These are phyloP conservation scores for Xestia sexstrigata DNA, from an alignment of 2,888 invertebrate genomes.

Conservation along the genomic window DNA sequence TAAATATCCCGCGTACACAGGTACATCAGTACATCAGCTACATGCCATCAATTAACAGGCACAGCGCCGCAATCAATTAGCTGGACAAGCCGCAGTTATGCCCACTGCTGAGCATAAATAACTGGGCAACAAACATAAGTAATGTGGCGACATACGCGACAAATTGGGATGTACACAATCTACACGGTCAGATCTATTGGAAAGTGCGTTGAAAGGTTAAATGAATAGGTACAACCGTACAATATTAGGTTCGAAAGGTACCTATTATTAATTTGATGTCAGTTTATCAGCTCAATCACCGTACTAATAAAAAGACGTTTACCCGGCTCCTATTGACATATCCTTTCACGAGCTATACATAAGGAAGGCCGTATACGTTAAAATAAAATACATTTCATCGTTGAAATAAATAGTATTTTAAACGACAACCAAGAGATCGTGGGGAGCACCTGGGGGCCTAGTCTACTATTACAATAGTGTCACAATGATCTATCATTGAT, in stretches of 20 bases:
- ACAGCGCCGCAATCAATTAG: constrained; percentile 42
- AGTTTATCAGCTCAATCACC: background rate
- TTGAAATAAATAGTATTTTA: background rate
- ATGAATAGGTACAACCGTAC: background rate
- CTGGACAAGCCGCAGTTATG: constrained; percentile 41
- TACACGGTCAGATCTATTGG: constrained; percentile 37
- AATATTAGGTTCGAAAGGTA: background rate
- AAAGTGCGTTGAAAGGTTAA: constrained; percentile 8
- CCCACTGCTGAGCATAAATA: constrained; percentile 55
- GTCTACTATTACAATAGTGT: too few species aligned
- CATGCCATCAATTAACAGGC: constrained; percentile 43
- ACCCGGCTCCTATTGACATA: background rate
- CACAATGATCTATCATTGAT: too few species aligned
- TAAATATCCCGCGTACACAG: constrained; percentile 34
- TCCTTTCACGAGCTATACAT: background rate
- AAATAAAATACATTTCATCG: background rate
- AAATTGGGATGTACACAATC: constrained; percentile 45
- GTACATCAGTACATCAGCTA: background rate
- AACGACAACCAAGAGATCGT: background rate
- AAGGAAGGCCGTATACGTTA: background rate
- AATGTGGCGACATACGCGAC: constrained; percentile 47
- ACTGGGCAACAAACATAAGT: constrained; percentile 38
- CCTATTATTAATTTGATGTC: background rate
- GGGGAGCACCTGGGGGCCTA: too few species aligned
- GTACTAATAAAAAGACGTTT: background rate